Evolutionary conservation across 2,797 vertebrate genomes (phyloP), one percentile per base, ranked within the genome.

Genomic region (Holocentrus rufus): DNA sequence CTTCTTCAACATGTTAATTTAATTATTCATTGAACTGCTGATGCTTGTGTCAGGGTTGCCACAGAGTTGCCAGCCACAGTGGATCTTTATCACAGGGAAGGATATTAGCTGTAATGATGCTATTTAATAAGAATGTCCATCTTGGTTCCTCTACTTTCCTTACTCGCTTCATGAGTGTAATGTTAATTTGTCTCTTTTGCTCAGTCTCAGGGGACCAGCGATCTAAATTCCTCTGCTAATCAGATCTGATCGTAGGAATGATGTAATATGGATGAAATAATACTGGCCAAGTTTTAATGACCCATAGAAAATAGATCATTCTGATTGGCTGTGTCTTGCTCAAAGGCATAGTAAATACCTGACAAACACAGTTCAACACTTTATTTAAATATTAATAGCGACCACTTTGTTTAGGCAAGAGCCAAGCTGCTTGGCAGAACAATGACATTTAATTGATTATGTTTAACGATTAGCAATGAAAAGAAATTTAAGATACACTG

Each of bases 71-170:
- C 82, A 79, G 80, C 72, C 63, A 65, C 79, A 70, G 36, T 70
- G 25, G 52, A 82, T 53, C 83, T 69, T 68, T 27, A 44, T 58
- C 76, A 62, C 60, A 52, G 42, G 54, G 72, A 88, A 60, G 64
- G 74, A 83, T 81, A 88, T 89, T 83, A 68, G 65, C 76, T 57
- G 39, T 76, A 90, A 88, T 87, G 76, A 89, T 72, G 60, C 72
- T 25, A 11, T 63, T 87, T 80, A 84, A 81, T 69, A 56, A 54
- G 58, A 74, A 53, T 60, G 34, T 36, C 31, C 49, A n/a, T 47
- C 69, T 67, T 46, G 13, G 18, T 76, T 79, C 65, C 61, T 59
- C 34, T 36, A 31, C 69, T 55, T 67, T 81, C 61, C 47, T 54
- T 56, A 63, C 59, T 31, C 62, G 58, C 63, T 44, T 70, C 13